Conservation (phyloP, 2,113 vertebrate species). For the Pyxicephalus adspersus region DNA sequence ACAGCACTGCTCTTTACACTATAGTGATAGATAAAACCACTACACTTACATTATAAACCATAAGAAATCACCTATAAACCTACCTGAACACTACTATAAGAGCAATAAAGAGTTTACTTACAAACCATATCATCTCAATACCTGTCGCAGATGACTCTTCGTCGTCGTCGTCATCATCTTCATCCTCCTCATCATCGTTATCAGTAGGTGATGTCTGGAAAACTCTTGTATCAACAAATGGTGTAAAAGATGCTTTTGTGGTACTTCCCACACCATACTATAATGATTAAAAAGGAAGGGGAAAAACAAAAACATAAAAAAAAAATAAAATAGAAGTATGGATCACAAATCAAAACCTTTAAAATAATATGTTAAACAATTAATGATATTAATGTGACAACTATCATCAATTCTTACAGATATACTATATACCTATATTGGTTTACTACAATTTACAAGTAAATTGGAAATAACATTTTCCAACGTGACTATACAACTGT, state of each 20-base stretch:
- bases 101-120: neutral
- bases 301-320: too few relatives aligned
- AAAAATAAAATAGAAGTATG: too few relatives aligned
- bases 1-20: too few relatives aligned
- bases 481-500: too few relatives aligned
- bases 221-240: constrained; percentile 94
- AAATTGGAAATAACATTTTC: too few relatives aligned
- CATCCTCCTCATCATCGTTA: constrained; percentile 84
- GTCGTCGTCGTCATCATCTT: constrained; percentile 77
- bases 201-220: constrained; percentile 96
- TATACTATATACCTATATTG: too few relatives aligned
- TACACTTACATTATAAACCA: neutral
- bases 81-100: neutral
- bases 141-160: constrained; percentile 83
- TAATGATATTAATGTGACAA: too few relatives aligned
- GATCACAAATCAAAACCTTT: too few relatives aligned
- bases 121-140: constrained; percentile 62
- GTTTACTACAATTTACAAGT: too few relatives aligned
- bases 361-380: too few relatives aligned
- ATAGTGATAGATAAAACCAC: too few relatives aligned
- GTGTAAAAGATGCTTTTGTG: constrained; percentile 95
- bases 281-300: constrained; percentile 24
- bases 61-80: constrained; percentile 7
- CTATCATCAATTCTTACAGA: too few relatives aligned
- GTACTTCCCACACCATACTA: constrained; percentile 90